Percentiles rank a stretch among this genome's conserved stretches.
Evolutionary conservation across 2,113 vertebrate species (phyloP).

Genomic region (Onychorhynchus coronatus): DNA sequence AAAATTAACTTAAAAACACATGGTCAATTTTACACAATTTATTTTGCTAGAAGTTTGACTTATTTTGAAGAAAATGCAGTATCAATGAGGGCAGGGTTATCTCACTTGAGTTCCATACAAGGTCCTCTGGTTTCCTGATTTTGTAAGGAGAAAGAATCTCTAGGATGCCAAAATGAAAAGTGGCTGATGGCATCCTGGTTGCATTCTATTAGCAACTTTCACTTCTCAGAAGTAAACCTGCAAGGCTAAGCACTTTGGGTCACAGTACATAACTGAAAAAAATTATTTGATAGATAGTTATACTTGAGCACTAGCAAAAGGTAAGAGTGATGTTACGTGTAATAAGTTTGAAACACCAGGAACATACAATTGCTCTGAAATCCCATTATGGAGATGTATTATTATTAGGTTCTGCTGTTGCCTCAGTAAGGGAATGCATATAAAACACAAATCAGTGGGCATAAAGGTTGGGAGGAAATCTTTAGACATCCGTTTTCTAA

Average conservation of each 20-base stretch:
- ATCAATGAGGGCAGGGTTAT: neutral
- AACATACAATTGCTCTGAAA: slow-evolving; percentile 19
- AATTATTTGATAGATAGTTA: neutral
- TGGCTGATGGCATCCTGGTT: neutral
- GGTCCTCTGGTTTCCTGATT: neutral
- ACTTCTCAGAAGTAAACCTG: neutral
- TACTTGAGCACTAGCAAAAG: neutral
- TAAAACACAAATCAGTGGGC: slow-evolving; percentile 25
- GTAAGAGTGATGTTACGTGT: neutral
- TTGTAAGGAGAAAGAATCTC: neutral
- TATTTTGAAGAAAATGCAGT: neutral
- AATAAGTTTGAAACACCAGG: slow-evolving; percentile 18
- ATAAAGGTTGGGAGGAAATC: slow-evolving; percentile 2
- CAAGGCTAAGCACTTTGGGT: neutral
- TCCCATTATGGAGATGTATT: slow-evolving; percentile 32
- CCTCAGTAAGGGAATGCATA: neutral
- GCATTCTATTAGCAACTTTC: neutral
- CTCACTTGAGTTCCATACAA: neutral
- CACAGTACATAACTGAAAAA: neutral
- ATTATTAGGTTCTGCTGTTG: slow-evolving; percentile 26
- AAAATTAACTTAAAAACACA: neutral
- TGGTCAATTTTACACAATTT: neutral
- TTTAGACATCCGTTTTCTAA: slow-evolving; percentile 4
- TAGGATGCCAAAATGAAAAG: neutral
- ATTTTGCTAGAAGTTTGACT: neutral